phyloP scores from a whole-genome alignment of 2,113 vertebrate species.

The Oreamnos americanus region DNA sequence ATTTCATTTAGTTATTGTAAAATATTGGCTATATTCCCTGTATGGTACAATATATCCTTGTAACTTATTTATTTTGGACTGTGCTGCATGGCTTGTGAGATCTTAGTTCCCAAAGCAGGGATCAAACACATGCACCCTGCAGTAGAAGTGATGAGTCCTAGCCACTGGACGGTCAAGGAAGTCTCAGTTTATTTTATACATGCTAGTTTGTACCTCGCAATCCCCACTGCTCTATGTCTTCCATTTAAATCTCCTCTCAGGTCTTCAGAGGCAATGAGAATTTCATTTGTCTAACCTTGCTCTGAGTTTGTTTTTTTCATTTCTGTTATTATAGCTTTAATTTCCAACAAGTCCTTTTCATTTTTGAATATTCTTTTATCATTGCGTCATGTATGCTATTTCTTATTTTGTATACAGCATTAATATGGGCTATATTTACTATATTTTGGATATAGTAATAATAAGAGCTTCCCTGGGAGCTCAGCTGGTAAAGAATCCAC shows the following conservation, averaged over 20 bases:
- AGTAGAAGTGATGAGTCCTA: background rate
- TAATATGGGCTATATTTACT: background rate
- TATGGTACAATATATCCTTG: background rate
- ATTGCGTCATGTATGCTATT: background rate
- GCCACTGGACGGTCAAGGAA: background rate
- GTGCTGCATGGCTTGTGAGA: background rate
- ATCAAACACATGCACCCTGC: background rate
- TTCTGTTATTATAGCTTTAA: background rate
- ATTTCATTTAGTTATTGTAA: background rate
- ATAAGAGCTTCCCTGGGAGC: background rate
- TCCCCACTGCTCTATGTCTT: background rate
- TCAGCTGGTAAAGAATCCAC: background rate
- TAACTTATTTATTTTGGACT: background rate
- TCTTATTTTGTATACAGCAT: background rate
- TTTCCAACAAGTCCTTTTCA: background rate
- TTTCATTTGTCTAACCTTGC: background rate
- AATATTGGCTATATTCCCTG: background rate
- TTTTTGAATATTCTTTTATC: background rate
- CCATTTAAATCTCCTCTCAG: background rate
- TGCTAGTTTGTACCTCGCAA: background rate
- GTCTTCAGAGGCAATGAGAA: background rate
- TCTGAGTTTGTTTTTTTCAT: background rate
- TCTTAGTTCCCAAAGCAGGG: background rate
- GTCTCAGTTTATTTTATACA: background rate
- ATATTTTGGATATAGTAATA: background rate